phyloP scores from a whole-genome alignment of 2,797 vertebrate genomes.

The Characodon lateralis region DNA sequence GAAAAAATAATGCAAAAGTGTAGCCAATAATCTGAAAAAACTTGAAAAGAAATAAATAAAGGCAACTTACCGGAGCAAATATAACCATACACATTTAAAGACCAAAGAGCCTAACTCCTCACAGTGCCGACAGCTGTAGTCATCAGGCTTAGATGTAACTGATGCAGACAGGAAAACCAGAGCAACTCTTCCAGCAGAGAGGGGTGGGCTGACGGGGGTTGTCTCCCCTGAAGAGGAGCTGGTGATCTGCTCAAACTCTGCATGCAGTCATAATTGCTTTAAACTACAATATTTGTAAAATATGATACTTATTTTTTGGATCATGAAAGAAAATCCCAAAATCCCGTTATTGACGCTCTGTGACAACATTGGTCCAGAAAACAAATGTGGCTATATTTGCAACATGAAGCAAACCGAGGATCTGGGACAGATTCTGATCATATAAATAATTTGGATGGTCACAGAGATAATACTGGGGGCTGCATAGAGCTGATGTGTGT shows the following conservation, averaged over 20 bases:
- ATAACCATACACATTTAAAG: slow-evolving; percentile 99
- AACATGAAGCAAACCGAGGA: slow-evolving; percentile 25
- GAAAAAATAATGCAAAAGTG: neutral
- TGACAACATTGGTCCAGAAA: neutral
- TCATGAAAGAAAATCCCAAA: neutral
- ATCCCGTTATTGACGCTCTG: neutral
- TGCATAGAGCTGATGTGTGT: neutral
- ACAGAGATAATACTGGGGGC: neutral
- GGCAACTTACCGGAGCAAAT: slow-evolving; percentile 97
- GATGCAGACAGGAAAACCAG: slow-evolving; percentile 43
- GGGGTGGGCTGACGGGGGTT: slow-evolving; percentile 48
- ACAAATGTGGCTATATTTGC: neutral
- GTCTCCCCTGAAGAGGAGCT: slow-evolving; percentile 57
- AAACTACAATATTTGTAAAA: neutral
- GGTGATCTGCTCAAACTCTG: slow-evolving; percentile 16
- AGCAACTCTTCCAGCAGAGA: slow-evolving; percentile 41
- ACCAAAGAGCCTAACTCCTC: slow-evolving; percentile 81
- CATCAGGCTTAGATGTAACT: slow-evolving; percentile 72
- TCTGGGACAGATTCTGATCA: slow-evolving; percentile 17
- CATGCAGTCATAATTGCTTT: slow-evolving; percentile 8
- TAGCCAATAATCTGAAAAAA: neutral
- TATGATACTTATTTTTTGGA: neutral
- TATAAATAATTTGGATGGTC: slow-evolving; percentile 1
- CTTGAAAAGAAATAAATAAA: slow-evolving; percentile 1
- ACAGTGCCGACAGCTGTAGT: slow-evolving; percentile 83